These are phyloP conservation scores for Peromyscus californicus DNA, from an alignment of 2,113 vertebrate genomes.

Conservation along the genomic window DNA sequence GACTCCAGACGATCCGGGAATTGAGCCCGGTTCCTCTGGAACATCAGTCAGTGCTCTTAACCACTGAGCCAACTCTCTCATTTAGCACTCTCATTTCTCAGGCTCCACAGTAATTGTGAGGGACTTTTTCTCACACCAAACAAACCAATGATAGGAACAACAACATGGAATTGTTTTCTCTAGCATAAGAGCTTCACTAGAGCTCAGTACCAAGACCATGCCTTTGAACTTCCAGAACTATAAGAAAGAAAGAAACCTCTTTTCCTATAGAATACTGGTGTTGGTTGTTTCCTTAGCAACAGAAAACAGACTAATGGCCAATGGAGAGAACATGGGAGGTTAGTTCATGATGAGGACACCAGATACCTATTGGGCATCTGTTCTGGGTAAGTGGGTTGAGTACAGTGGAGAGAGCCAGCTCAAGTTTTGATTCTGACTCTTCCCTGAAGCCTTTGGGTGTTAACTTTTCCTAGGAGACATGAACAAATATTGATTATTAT, in stretches of 20 bases:
- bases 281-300: background rate
- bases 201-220: background rate
- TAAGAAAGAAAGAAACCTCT: background rate
- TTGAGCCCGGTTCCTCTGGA: too few species aligned
- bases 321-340: background rate
- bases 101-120: background rate
- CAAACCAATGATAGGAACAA: background rate
- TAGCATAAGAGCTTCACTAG: background rate
- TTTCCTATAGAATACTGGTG: background rate
- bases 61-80: too few species aligned
- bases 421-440: background rate
- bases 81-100: background rate
- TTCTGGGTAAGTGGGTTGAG: background rate
- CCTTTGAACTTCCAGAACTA: background rate
- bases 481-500: background rate
- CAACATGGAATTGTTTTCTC: too few species aligned
- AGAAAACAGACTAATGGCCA: background rate
- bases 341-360: background rate
- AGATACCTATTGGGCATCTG: background rate
- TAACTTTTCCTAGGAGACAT: background rate
- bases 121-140: constrained; percentile 20
- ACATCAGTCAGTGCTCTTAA: too few species aligned
- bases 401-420: background rate
- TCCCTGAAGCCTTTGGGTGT: background rate
- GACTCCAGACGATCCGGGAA: too few species aligned